Evolutionary conservation across 2,797 vertebrate species (phyloP).

Genomic region (Orestias chungarensis): DNA sequence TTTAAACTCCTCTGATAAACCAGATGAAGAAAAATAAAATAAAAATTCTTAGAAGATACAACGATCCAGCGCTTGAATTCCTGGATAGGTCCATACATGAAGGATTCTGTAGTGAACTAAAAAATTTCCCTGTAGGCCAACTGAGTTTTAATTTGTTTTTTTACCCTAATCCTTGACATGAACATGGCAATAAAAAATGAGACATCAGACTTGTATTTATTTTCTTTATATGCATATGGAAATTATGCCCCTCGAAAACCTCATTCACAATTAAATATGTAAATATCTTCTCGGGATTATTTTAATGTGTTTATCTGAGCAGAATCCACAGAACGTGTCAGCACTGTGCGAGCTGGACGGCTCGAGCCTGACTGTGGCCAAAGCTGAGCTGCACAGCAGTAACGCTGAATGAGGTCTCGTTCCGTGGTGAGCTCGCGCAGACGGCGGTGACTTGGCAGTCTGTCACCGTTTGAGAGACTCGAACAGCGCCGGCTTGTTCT

Average conservation of each 20-base stretch:
- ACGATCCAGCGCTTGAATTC: not conserved
- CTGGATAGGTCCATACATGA: not conserved
- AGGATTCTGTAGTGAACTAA: not conserved
- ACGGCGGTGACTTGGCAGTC: slow-evolving; percentile 60
- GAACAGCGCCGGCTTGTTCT: slow-evolving; percentile 42
- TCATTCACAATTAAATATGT: slow-evolving; percentile 12
- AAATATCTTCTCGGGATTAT: slow-evolving; percentile 6
- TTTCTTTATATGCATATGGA: not conserved
- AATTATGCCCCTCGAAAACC: not conserved
- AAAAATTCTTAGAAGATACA: not conserved
- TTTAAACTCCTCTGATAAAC: not conserved
- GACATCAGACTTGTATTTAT: not conserved
- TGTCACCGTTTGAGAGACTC: slow-evolving; percentile 57
- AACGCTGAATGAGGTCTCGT: slow-evolving; percentile 48
- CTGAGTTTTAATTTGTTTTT: slow-evolving; percentile 5
- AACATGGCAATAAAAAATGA: not conserved
- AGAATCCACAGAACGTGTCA: slow-evolving; percentile 25
- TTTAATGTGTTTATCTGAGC: slow-evolving; percentile 23
- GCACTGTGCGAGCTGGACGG: slow-evolving; percentile 42
- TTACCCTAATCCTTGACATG: slow-evolving; percentile 7
- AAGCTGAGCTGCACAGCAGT: slow-evolving; percentile 52
- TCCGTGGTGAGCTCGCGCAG: slow-evolving; percentile 47
- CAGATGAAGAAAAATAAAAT: not conserved
- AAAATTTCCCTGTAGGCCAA: not conserved
- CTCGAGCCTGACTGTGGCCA: slow-evolving; percentile 36